A percentile compares a stretch with the other conserved stretches of the same genome.
Evolutionary conservation across 2,797 vertebrate species (phyloP).

Genomic region (Perdix hodgsoniae): DNA sequence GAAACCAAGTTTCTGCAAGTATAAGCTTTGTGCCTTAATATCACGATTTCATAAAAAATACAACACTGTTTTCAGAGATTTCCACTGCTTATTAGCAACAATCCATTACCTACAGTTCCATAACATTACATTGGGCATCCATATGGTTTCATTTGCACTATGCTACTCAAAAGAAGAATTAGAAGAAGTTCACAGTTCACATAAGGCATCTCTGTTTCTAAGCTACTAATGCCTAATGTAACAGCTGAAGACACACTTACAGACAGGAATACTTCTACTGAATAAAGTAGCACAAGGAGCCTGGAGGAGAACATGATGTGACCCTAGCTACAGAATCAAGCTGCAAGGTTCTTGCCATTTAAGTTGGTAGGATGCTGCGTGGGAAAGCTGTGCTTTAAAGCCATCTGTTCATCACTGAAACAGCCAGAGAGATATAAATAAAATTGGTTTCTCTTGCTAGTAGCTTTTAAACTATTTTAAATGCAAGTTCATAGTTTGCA

Average conservation of each 20-base stretch:
- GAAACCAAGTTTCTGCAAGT: neutral
- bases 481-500: neutral
- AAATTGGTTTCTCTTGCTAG: neutral
- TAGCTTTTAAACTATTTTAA: neutral
- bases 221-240: neutral
- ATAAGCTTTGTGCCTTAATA: neutral
- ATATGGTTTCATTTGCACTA: neutral
- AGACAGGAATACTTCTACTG: neutral
- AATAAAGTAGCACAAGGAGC: neutral
- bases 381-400: neutral
- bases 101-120: neutral
- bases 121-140: neutral
- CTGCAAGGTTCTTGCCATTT: neutral
- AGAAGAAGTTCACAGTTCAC: neutral
- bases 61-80: neutral
- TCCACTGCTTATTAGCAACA: neutral
- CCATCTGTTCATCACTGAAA: slow-evolving; percentile 19
- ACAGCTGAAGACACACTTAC: neutral
- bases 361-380: neutral
- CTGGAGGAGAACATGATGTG: neutral
- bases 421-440: slow-evolving; percentile 2
- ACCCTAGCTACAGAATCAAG: neutral
- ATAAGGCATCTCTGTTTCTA: neutral
- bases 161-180: neutral
- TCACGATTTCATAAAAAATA: neutral